Percentiles rank a stretch among this genome's conserved stretches.
phyloP scores from a whole-genome alignment of 2,888 invertebrate species.

The Ornithoptera alexandrae region DNA sequence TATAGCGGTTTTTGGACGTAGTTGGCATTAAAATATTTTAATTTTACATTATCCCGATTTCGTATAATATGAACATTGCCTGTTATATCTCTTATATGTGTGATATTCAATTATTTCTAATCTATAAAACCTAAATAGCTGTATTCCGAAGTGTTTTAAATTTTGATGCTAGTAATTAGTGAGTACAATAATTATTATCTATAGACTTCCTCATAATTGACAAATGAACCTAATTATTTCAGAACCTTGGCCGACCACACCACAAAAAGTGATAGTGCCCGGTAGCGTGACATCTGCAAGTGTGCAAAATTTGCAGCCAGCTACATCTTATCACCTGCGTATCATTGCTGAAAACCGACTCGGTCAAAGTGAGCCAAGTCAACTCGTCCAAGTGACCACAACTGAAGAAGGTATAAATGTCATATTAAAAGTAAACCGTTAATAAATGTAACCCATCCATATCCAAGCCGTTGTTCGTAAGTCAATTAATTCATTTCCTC shows the following conservation, averaged over 20 bases:
- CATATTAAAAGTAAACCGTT: neutral
- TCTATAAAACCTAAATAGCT: neutral
- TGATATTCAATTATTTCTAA: neutral
- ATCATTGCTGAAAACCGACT: conserved; percentile 94
- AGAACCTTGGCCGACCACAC: conserved; percentile 91
- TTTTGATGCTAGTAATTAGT: too few relatives aligned
- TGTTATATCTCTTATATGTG: neutral
- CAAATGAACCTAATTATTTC: conserved; percentile 40
- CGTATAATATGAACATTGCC: neutral
- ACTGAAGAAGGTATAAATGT: conserved; percentile 84
- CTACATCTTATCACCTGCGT: conserved; percentile 92
- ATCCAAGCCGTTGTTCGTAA: neutral
- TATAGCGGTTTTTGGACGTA: too few relatives aligned
- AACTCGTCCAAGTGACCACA: conserved; percentile 91
- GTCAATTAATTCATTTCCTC: neutral
- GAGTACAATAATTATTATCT: too few relatives aligned
- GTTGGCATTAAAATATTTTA: neutral
- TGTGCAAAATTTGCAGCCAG: conserved; percentile 90
- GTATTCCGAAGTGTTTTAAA: neutral
- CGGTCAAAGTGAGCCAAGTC: conserved; percentile 92
- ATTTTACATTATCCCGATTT: neutral
- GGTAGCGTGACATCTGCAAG: conserved; percentile 91
- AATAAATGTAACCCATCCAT: neutral
- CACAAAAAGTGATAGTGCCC: conserved; percentile 89
- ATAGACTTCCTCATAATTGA: neutral